Evolutionary conservation across 2,888 invertebrate genomes (phyloP), one percentile per base, ranked within the genome.

Genomic region (Blastobasis adustella): DNA sequence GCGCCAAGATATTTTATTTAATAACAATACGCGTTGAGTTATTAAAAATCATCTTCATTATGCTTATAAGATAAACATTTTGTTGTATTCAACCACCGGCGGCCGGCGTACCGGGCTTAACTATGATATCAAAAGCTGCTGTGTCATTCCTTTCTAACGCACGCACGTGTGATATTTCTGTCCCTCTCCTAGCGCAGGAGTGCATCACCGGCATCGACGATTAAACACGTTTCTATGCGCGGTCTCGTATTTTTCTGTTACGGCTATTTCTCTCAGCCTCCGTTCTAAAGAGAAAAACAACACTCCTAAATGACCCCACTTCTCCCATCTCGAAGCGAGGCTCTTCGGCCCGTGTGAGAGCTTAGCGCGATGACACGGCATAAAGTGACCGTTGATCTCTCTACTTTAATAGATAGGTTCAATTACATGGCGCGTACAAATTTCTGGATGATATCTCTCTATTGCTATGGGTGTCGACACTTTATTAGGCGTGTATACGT

Each of bases 161-260:
- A 62, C 65, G 68, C 69, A 71, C 65, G 61, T 62, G 58, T 47
- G 53, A 52, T 75, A 71, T 66, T 57, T 65, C 66, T 61, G 54
- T 80, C 76, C 71, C 76, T 56, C 63, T 80, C 72, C 58, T 46
- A 61, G 63, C 60, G 67, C 69, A 70, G 65, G 63, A 70, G 63
- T 73, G 76, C 79, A 80, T 79, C 79, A 69, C 69, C 67, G 65
- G 67, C 71, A 72, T 71, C 68, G 76, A 65, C 78, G 74, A 87
- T 88, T 88, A 87, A 82, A 82, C 88, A 88, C 86, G 88, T 84
- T 83, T 73, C 79, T 88, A 88, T 88, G 88, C 88, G 70, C 65
- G 67, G 80, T 66, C 82, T 82, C 87, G 88, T 83, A 82, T 77
- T 78, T 80, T 80, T 75, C 68, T 74, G 70, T 71, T 66, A 66